Conservation (phyloP, 1,140 invertebrate genomes). For the Acromyrmex echinatior region DNA sequence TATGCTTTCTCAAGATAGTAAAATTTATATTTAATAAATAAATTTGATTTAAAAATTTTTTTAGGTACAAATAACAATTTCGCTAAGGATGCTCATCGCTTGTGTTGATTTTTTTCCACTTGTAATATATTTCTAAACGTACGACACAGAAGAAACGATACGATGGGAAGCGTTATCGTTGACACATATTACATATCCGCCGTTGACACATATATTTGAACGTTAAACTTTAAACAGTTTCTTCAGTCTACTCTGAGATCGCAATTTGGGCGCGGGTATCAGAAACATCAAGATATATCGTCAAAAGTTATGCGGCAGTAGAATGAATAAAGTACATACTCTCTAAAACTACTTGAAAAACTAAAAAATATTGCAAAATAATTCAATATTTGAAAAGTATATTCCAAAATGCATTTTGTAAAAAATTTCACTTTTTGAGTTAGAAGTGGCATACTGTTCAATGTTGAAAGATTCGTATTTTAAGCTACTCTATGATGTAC, state of each 20-base stretch:
- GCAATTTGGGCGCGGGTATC: conserved; percentile 20
- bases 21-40: no score
- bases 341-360: not conserved
- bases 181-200: conserved; percentile 30
- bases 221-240: conserved; percentile 53
- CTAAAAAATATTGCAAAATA: conserved; percentile 8
- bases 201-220: conserved; percentile 14
- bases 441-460: no score
- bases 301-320: conserved; percentile 37
- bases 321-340: conserved; percentile 33
- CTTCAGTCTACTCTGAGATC: conserved; percentile 30
- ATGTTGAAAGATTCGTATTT: no score
- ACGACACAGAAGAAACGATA: not conserved
- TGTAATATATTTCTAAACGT: conserved; percentile 1
- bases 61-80: not conserved
- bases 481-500: no score
- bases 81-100: not conserved
- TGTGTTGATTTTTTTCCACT: not conserved
- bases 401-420: not conserved
- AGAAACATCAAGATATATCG: conserved; percentile 36
- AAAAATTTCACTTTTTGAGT: no score
- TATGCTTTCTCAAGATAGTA: no score
- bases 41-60: no score
- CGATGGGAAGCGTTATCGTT: conserved; percentile 14
- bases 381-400: not conserved